Base-by-base conservation (phyloP, 2,113 vertebrate genomes). In the Bufo bufo region DNA sequence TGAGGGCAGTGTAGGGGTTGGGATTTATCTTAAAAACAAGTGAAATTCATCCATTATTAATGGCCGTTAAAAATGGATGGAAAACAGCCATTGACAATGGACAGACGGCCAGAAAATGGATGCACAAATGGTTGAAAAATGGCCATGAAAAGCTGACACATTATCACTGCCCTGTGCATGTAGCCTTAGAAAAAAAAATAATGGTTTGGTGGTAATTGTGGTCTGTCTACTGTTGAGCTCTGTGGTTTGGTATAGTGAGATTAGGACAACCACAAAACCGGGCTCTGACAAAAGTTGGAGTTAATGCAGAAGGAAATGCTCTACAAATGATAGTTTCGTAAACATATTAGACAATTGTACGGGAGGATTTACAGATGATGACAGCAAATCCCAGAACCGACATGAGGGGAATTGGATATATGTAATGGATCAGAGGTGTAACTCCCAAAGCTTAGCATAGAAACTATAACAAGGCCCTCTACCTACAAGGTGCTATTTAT, bases 241-340 rank as follows among this genome's bases (percentile, higher is more conserved):
- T 82, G 80, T 61, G 80, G 80, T 82, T 82, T 82, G 17, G 16
- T 17, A 49, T 82, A 65, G 80, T 10, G 59, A 82, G 59, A 82
- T 63, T 82, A 43, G 80, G 59, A 65, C 5, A 13, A 82, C 80
- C 80, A 82, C 58, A 82, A 82, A 20, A 58, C 33, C 47, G 23
- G 19, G 43, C 23, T 82, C 16, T 49, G 59, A 65, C 23, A 33
- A 56, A 11, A 78, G 23, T 61, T 81, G 79, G 77, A 13, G 59
- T 63, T 63, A 82, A 11, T 20, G 23, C 19, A 59, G 80, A 47
- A 47, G 59, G 58, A 82, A 82, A 82, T 47, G 10, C 33, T 33
- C 80, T 47, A 19, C 17, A n/a, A 49, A 45, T 56, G 12, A 79
- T 23, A 49, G 59, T 65, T 49, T 59, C 14, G 17, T 45, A 65